Evolutionary conservation across 2,888 invertebrate species (phyloP).

Genomic region (Dasysyrphus albostriatus): DNA sequence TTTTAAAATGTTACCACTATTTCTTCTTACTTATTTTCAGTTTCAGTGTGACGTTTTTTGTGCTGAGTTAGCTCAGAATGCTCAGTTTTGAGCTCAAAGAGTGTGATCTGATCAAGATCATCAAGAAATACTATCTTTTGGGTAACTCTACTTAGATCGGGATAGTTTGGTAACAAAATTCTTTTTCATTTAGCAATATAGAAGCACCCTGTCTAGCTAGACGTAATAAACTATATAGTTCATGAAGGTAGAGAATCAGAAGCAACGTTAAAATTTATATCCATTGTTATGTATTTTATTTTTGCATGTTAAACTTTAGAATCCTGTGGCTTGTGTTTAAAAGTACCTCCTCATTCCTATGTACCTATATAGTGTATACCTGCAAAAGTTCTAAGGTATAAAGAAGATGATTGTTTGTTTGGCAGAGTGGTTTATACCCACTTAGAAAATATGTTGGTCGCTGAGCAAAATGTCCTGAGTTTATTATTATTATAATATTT

Average conservation of each 20-base stretch:
- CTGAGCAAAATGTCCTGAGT: slow-evolving; percentile 51
- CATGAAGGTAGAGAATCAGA: background rate
- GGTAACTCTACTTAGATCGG: no score
- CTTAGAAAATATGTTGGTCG: slow-evolving; percentile 61
- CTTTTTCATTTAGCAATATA: no score
- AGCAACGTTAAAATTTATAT: slow-evolving; percentile 3
- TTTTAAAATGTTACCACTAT: no score
- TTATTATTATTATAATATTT: slow-evolving; percentile 16
- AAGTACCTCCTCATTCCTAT: background rate
- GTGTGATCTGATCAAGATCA: no score
- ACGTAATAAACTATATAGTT: background rate
- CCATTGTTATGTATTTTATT: slow-evolving; percentile 21
- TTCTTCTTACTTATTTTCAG: no score
- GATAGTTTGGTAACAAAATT: no score
- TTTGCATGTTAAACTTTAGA: slow-evolving; percentile 39
- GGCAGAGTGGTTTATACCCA: slow-evolving; percentile 63
- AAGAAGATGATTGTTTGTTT: slow-evolving; percentile 60
- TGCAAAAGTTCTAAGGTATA: background rate
- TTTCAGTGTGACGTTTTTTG: no score
- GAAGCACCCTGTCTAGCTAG: slow-evolving; percentile 6
- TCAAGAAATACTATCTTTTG: no score
- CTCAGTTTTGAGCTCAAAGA: no score
- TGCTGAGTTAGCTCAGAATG: no score
- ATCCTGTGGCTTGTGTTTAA: slow-evolving; percentile 10
- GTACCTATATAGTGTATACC: background rate